Conservation (phyloP, 2,797 vertebrate species). For the Triplophysa bombifrons region DNA sequence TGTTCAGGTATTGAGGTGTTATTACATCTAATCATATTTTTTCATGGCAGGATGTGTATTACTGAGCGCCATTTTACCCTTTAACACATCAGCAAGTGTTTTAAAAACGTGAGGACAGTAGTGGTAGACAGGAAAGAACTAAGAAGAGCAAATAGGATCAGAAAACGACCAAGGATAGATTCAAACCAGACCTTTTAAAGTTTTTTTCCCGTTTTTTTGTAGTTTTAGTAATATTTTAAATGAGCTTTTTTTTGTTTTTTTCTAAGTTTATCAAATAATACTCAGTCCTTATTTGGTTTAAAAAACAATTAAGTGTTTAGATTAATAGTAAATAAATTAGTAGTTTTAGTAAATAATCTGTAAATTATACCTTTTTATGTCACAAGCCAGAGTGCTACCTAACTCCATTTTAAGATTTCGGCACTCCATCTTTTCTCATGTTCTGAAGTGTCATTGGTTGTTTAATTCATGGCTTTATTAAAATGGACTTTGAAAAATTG, state of each 20-base stretch:
- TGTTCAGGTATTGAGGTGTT: constrained; percentile 8
- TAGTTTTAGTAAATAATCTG: neutral
- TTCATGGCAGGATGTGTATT: too few species aligned
- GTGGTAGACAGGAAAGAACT: neutral
- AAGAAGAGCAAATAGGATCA: neutral
- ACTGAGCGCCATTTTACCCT: neutral
- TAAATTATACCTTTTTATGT: neutral
- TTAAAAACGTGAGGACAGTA: neutral
- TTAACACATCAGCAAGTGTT: neutral
- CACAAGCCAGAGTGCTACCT: neutral
- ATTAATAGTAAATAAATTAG: too few species aligned
- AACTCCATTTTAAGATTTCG: neutral
- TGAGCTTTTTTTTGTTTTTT: too few species aligned
- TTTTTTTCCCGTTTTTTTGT: too few species aligned
- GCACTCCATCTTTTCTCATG: neutral
- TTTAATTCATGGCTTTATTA: neutral
- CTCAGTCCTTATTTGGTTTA: too few species aligned
- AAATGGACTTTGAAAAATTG: neutral
- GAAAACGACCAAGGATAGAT: neutral
- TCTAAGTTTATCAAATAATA: too few species aligned
- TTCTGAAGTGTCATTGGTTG: neutral
- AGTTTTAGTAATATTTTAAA: too few species aligned
- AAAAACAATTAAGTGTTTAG: too few species aligned
- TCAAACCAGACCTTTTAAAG: neutral
- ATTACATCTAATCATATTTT: neutral